phyloP scores from a whole-genome alignment of 92 coral and sea anemone species.

The Muricea muricata region DNA sequence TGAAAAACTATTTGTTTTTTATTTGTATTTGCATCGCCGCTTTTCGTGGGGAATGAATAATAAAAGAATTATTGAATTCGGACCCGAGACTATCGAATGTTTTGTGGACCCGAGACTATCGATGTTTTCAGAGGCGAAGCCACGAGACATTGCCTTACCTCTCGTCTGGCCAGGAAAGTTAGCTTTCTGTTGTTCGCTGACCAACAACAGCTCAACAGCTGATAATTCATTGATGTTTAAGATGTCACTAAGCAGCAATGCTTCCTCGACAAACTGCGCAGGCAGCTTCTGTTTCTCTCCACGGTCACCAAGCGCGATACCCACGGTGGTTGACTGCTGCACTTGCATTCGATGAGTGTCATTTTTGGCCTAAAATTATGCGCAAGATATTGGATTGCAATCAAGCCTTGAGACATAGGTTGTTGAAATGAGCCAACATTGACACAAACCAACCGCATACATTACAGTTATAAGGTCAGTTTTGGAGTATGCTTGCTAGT shows the following conservation, averaged over 20 bases:
- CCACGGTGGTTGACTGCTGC: slow-evolving; percentile 77
- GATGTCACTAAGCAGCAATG: slow-evolving; percentile 83
- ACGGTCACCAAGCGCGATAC: slow-evolving; percentile 78
- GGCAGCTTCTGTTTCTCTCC: slow-evolving; percentile 88
- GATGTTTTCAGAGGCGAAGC: too few species aligned
- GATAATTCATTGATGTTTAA: slow-evolving; percentile 87
- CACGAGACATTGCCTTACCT: slow-evolving; percentile 20
- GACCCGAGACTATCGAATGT: too few species aligned
- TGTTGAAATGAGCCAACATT: too few species aligned
- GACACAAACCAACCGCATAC: too few species aligned
- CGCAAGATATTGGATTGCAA: too few species aligned
- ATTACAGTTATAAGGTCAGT: too few species aligned
- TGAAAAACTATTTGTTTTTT: neutral
- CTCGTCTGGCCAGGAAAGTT: slow-evolving; percentile 96
- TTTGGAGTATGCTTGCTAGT: too few species aligned
- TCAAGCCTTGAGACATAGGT: too few species aligned
- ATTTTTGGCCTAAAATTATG: slow-evolving; percentile 76
- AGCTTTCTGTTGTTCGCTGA: slow-evolving; percentile 96
- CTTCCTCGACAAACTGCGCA: slow-evolving; percentile 91
- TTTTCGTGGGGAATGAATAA: too few species aligned
- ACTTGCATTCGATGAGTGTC: slow-evolving; percentile 80
- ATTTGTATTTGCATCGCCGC: too few species aligned
- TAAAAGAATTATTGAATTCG: too few species aligned
- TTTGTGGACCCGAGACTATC: too few species aligned
- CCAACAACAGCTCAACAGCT: slow-evolving; percentile 82